Evolutionary conservation across 1,140 invertebrate genomes (phyloP).

Genomic region (Drosophila carrolli): DNA sequence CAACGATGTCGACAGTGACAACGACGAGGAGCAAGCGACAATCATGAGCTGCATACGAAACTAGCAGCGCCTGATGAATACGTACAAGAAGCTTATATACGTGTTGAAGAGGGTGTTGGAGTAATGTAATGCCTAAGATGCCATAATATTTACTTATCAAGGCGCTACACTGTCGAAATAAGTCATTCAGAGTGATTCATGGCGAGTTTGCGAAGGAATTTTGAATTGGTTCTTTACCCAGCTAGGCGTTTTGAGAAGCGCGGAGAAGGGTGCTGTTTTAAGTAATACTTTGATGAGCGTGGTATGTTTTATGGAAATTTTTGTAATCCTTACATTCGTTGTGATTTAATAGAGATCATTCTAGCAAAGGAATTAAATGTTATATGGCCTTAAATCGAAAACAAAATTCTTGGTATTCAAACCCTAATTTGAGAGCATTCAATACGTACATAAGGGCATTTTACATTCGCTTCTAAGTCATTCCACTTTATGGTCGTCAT

Average conservation of each 20-base stretch:
- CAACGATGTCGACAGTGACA: slow-evolving; percentile 76
- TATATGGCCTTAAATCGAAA: neutral
- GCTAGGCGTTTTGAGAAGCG: neutral
- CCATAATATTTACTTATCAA: slow-evolving; percentile 45
- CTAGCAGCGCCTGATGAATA: slow-evolving; percentile 52
- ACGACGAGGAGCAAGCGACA: slow-evolving; percentile 78
- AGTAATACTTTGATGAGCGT: neutral
- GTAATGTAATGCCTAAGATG: slow-evolving; percentile 43
- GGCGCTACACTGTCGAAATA: slow-evolving; percentile 30
- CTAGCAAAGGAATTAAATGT: no score
- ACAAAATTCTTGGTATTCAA: slow-evolving; percentile 29
- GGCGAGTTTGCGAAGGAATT: neutral
- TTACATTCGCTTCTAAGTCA: slow-evolving; percentile 26
- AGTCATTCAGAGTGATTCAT: slow-evolving; percentile 17
- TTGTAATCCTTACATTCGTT: no score
- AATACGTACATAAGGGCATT: slow-evolving; percentile 44
- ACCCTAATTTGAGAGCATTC: slow-evolving; percentile 16
- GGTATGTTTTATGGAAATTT: neutral
- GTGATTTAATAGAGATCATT: no score
- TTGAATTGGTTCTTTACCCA: neutral
- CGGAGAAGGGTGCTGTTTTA: neutral
- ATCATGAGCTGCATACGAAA: slow-evolving; percentile 81
- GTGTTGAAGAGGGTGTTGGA: slow-evolving; percentile 44
- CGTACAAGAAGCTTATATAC: slow-evolving; percentile 34
- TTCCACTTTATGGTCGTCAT: slow-evolving; percentile 30